phyloP scores from a whole-genome alignment of 1,140 invertebrate genomes.

The Rhysida immarginata region DNA sequence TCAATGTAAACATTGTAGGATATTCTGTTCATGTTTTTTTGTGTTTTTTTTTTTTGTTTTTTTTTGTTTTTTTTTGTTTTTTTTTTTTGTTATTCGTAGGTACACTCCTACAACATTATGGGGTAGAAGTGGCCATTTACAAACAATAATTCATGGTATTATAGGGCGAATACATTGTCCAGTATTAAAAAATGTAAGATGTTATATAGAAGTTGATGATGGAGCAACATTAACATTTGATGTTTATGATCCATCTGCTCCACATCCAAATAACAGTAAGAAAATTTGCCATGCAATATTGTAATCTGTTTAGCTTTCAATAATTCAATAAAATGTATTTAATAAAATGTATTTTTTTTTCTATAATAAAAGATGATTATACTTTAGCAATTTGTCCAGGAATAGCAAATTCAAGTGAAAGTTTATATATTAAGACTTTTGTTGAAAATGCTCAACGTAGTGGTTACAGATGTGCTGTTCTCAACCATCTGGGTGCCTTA shows the following conservation, averaged over 20 bases:
- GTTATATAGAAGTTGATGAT: conserved; percentile 54
- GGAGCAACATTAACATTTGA: conserved; percentile 82
- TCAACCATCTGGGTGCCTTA: conserved; percentile 85
- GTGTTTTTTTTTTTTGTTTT: no score
- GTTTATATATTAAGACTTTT: conserved; percentile 80
- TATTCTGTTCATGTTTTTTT: no score
- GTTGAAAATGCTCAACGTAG: conserved; percentile 75
- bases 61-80: no score
- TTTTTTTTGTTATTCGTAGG: no score
- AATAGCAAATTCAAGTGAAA: conserved; percentile 83
- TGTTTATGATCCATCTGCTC: conserved; percentile 61
- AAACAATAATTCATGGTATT: conserved; percentile 78
- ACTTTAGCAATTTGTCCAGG: conserved; percentile 81
- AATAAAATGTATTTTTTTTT: conserved; percentile 20
- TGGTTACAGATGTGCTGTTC: conserved; percentile 78
- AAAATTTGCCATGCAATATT: neutral
- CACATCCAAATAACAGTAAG: conserved; percentile 22
- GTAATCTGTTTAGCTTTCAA: neutral
- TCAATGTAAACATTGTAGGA: no score
- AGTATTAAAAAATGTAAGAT: conserved; percentile 64
- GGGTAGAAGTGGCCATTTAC: conserved; percentile 86
- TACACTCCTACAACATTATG: conserved; percentile 78
- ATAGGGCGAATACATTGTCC: conserved; percentile 70
- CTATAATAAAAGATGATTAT: conserved; percentile 58
- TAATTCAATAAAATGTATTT: neutral